phyloP scores from a whole-genome alignment of 2,797 vertebrate species.

The Lacerta agilis region DNA sequence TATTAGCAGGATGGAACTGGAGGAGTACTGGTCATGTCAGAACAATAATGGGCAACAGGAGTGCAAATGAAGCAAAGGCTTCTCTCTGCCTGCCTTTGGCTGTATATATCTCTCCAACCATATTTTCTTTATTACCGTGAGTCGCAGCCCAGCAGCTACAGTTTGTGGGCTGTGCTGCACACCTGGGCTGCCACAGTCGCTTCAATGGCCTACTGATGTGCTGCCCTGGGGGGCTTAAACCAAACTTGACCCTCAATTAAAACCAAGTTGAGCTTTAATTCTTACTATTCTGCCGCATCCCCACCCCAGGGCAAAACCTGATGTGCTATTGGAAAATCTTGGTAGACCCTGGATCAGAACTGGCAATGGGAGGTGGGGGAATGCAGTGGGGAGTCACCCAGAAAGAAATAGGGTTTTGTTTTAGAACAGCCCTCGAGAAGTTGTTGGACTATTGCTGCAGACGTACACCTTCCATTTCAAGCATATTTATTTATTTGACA shows the following conservation, averaged over 20 bases:
- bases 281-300: not conserved
- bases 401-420: no score
- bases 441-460: not conserved
- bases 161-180: not conserved
- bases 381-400: no score
- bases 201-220: not conserved
- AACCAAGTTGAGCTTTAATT: not conserved
- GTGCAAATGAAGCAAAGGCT: slow-evolving; percentile 9
- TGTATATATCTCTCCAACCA: not conserved
- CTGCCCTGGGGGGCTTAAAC: not conserved
- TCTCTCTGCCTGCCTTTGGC: not conserved
- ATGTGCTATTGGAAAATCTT: not conserved
- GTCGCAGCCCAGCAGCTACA: not conserved
- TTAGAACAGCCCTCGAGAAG: not conserved
- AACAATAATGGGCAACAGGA: slow-evolving; percentile 34
- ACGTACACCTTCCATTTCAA: no score
- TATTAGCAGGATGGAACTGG: slow-evolving; percentile 27
- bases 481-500: no score
- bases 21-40: not conserved
- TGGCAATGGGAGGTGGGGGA: no score
- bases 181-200: not conserved
- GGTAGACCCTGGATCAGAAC: not conserved
- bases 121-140: not conserved
- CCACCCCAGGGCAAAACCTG: not conserved
- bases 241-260: no score